phyloP scores from a whole-genome alignment of 1,140 invertebrate species.

The Neodiprion virginianus region DNA sequence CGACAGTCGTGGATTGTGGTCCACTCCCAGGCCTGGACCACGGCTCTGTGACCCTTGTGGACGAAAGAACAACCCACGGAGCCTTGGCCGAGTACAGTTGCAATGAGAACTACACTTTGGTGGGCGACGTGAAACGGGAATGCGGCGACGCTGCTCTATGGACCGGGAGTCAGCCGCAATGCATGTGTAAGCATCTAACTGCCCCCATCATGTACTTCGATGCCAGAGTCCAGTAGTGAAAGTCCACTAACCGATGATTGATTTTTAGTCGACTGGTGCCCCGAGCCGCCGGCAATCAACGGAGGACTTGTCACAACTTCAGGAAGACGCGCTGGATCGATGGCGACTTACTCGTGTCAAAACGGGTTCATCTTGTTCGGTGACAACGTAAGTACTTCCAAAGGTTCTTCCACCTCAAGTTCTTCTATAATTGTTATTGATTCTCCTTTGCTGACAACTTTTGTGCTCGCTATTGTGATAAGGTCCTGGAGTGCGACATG shows the following conservation, averaged over 20 bases:
- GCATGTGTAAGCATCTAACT: slow-evolving; percentile 67
- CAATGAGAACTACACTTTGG: slow-evolving; percentile 83
- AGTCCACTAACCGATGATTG: background rate
- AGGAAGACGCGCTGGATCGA: slow-evolving; percentile 77
- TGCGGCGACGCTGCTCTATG: slow-evolving; percentile 83
- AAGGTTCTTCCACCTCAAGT: background rate
- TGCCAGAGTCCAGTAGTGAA: background rate
- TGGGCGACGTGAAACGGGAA: slow-evolving; percentile 74
- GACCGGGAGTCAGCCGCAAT: slow-evolving; percentile 80
- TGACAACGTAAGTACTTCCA: slow-evolving; percentile 67
- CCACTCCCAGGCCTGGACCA: slow-evolving; percentile 73
- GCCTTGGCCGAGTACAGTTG: slow-evolving; percentile 80
- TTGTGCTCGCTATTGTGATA: slow-evolving; percentile 32
- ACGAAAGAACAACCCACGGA: slow-evolving; percentile 78
- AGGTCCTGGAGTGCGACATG: slow-evolving; percentile 80
- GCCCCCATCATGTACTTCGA: background rate
- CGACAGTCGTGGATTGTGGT: slow-evolving; percentile 84
- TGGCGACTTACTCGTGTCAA: slow-evolving; percentile 81
- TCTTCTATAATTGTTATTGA: background rate
- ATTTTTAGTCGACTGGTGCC: slow-evolving; percentile 79
- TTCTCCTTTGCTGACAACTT: background rate
- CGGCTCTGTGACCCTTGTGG: slow-evolving; percentile 72
- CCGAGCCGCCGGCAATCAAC: slow-evolving; percentile 75
- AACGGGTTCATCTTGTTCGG: slow-evolving; percentile 87
- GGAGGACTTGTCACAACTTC: slow-evolving; percentile 74